Base-by-base conservation (phyloP, 2,888 invertebrate species). In the Ferdinandea cuprea region DNA sequence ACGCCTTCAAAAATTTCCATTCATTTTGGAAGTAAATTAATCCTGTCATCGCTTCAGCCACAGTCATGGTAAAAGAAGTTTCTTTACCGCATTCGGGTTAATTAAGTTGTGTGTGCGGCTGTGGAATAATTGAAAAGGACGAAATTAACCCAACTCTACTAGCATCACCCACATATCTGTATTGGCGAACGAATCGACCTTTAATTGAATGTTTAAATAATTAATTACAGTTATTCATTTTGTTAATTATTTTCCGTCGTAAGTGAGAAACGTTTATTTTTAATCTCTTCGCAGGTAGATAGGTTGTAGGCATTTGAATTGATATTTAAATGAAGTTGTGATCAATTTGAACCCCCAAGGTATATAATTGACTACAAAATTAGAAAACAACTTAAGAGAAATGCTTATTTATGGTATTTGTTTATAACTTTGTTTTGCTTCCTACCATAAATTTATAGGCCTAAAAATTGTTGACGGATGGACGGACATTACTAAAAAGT, bases 121-220 rank as follows among this genome's bases (percentile, higher is more conserved):
- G 44, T n/a, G n/a, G n/a, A 65, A 65, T 81, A 71, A 69, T 65
- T 52, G 37, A 77, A 71, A 52, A 59, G 59, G 42, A 58, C 58
- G 48, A 77, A 35, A 19, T 17, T 3, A 50, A 35, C 48, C 56
- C 42, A 30, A 8, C 40, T 79, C n/a, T 48, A 61, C 32, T 5
- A 28, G 40, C 40, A 8, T 40, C 25, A 25, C 5, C 25, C 2
- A 25, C 19, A 32, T 21, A 19, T 46, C 28, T 15, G 46, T 25
- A 25, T 25, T 42, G 15, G n/a, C 15, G 17, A 19, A 44, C 48
- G 13, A 69, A 30, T 21, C 8, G 44, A 30, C 48, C 13, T 46
- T 32, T 74, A 69, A 68, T 74, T 54, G 52, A 54, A 52, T 59
- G 17, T 59, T 52, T 72, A 59, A 78, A 83, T 83, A 52, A 66